Evolutionary conservation across 2,888 invertebrate species (phyloP).

Genomic region (Drosophila recens): DNA sequence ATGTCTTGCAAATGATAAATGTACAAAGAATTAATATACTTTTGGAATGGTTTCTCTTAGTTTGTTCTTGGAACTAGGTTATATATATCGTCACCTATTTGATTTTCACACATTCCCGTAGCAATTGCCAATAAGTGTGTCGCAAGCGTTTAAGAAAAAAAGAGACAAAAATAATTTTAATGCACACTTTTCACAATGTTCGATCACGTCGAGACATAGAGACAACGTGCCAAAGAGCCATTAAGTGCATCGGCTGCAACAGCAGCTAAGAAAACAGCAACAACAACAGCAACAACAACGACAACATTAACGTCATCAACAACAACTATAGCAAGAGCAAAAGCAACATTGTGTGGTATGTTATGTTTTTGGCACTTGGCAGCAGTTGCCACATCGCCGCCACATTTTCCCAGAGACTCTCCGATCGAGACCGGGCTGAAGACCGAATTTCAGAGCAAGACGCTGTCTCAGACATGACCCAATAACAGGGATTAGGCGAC

Average conservation of each 20-base stretch:
- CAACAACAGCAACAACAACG: constrained; percentile 23
- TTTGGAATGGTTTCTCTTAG: neutral
- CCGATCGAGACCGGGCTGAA: constrained; percentile 25
- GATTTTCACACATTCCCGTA: constrained; percentile 35
- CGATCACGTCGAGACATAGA: constrained; percentile 59
- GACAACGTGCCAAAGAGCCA: constrained; percentile 64
- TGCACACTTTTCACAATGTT: constrained; percentile 72
- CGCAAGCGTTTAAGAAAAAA: constrained; percentile 41
- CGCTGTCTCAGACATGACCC: constrained; percentile 67
- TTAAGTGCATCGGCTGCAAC: constrained; percentile 69
- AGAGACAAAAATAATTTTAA: constrained; percentile 55
- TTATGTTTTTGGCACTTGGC: constrained; percentile 77
- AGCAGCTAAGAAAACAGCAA: constrained; percentile 13
- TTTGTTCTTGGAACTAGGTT: no score
- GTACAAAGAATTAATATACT: neutral
- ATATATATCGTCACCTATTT: constrained; percentile 16
- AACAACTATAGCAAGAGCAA: constrained; percentile 36
- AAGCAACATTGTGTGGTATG: constrained; percentile 50
- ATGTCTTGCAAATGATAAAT: no score
- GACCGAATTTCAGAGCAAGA: constrained; percentile 19
- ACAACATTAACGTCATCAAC: constrained; percentile 23
- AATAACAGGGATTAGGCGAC: constrained; percentile 77
- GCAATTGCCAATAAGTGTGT: constrained; percentile 52
- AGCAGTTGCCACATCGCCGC: constrained; percentile 72
- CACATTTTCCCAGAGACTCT: constrained; percentile 74